Evolutionary conservation across 2,888 invertebrate genomes (phyloP), one percentile per base, ranked within the genome.

Genomic region (Caenorhabditis sp.): DNA sequence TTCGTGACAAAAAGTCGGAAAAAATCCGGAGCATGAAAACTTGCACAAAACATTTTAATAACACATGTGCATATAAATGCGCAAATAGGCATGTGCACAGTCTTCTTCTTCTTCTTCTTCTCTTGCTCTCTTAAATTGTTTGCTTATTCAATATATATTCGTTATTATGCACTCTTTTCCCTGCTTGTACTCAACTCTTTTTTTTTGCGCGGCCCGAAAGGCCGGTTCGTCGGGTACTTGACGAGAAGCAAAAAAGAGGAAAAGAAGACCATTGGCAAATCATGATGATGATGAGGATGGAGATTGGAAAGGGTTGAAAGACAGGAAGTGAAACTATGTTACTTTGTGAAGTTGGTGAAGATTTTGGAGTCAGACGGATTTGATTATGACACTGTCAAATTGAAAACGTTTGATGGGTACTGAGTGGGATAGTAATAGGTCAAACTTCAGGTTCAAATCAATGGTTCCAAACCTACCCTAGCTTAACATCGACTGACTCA

Each of bases 51-150:
- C 43, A 43, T 43, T 43, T 43, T 43, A 43, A 43, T 43, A 43
- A 43, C 43, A 43, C 43, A 43, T 43, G 43, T 43, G 43, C 43
- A 43, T 43, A 17, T 17, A 43, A 43, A 43, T 43, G 43, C 17
- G 43, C 43, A 43, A 43, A 43, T 43, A 43, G 43, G 43, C 43
- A 43, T 43, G 43, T 43, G 43, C 43, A 43, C 43, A 43, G 43
- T 17, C 43, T 43, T 43, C 43, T 43, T 43, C 43, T 43, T 43
- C 43, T 43, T 43, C 43, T 43, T 43, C 43, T 43, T 43, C 43
- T 10, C 14, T 43, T 7, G 3, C 43, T 43, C 43, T 43, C 43
- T 43, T 43, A 43, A 43, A 43, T 43, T 43, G 43, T 43, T 43
- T 43, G 43, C 43, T 43, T 43, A 17, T 43, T 43, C 43, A 43